Conservation (phyloP, 2,113 vertebrate species). For the Dissostichus mawsoni region DNA sequence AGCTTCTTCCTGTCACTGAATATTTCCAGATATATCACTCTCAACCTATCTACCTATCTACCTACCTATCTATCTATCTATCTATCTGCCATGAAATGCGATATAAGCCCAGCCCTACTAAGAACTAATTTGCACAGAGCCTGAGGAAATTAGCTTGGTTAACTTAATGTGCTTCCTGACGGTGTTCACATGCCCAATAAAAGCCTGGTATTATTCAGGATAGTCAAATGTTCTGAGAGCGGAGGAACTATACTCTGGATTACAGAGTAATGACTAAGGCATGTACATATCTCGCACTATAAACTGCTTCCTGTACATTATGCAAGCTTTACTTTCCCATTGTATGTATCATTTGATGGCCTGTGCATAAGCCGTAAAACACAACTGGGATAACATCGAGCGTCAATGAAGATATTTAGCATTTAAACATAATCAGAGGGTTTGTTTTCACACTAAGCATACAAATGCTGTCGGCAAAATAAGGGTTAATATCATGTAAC, state of each 20-base stretch:
- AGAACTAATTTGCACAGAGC: conserved; percentile 21
- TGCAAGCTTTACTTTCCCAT: conserved; percentile 8
- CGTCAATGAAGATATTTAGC: not conserved
- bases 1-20: no score
- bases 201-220: not conserved
- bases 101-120: no score
- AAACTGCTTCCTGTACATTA: not conserved
- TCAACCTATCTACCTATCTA: no score
- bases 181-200: conserved; percentile 32
- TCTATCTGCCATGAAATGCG: no score
- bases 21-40: no score
- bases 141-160: not conserved
- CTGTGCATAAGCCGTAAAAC: not conserved
- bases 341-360: not conserved
- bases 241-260: not conserved
- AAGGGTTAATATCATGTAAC: not conserved
- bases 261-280: not conserved
- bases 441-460: not conserved
- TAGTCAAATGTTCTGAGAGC: not conserved
- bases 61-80: no score
- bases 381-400: not conserved
- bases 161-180: no score
- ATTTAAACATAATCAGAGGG: not conserved
- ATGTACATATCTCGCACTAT: not conserved
- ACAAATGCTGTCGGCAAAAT: not conserved